Base-by-base conservation (phyloP, 2,888 invertebrate genomes). In the Xestoiulus laeticollis region DNA sequence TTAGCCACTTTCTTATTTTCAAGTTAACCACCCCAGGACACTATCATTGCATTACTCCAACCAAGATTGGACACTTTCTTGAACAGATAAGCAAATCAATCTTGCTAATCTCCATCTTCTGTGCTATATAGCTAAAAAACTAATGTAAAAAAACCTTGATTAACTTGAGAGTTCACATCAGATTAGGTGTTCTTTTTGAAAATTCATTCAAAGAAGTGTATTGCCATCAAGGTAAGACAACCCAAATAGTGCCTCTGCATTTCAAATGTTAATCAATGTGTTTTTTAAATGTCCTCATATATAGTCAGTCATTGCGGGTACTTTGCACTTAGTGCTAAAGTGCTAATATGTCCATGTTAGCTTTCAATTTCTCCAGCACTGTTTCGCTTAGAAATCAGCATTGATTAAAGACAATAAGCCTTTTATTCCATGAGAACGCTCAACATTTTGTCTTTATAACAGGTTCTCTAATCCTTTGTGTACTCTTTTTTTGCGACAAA, bases 331-430 rank as follows among this genome's bases (percentile, higher is more conserved):
- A 68, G 22, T 22, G 5, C 22, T 26, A 10, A 68, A 68, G 8
- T 68, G 59, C 59, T 68, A 22, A 68, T 68, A 59, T 59, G 6
- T 59, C 59, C 59, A 59, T 59, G 59, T 59, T 59, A 59, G 59
- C 22, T 22, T 22, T 19, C 22, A 22, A 19, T 68, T 68, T 22
- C 59, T 26, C 10, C 8, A 68, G 59, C 59, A 22, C 22, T 68
- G 10, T 19, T 26, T 68, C 59, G 12, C 59, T 68, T 68, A 6
- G 22, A 68, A 68, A 68, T 68, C 59, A 68, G 59, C 59, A 68
- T 68, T 68, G 59, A 68, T 68, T 68, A 68, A 22, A 68, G 59
- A 19, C 59, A 68, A 68, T 68, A 19, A 68, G 59, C 59, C 59
- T 68, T 22, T 53, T 22, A 5, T 68, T 68, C 10, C 59, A 3